Evolutionary conservation across 2,888 invertebrate species (phyloP).

Genomic region (Polydrusus tereticollis): DNA sequence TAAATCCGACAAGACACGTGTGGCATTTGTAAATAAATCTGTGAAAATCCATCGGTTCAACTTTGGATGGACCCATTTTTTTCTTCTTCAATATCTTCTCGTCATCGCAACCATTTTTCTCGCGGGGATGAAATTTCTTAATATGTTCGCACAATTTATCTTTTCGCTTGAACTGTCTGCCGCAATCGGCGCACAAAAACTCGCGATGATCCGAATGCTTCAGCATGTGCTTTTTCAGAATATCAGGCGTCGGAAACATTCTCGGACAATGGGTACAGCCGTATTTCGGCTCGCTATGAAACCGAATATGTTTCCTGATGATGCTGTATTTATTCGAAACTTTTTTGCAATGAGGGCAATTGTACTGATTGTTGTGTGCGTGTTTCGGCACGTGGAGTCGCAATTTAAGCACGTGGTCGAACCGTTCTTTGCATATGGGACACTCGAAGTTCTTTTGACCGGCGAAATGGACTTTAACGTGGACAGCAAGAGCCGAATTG

Average conservation of each 20-base stretch:
- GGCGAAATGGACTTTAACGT: conserved; percentile 76
- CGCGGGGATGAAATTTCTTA: conserved; percentile 73
- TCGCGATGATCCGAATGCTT: conserved; percentile 75
- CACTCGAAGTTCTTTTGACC: conserved; percentile 78
- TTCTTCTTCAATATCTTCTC: conserved; percentile 61
- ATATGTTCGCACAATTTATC: conserved; percentile 82
- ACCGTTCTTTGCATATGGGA: conserved; percentile 78
- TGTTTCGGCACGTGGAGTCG: conserved; percentile 78
- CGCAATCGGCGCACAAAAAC: conserved; percentile 82
- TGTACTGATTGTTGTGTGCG: conserved; percentile 74
- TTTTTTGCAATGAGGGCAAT: conserved; percentile 79
- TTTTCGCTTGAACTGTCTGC: conserved; percentile 82
- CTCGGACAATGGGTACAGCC: conserved; percentile 78
- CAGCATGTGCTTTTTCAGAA: conserved; percentile 79
- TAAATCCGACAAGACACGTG: conserved; percentile 80
- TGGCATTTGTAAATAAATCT: conserved; percentile 84
- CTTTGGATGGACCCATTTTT: conserved; percentile 71
- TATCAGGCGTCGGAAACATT: conserved; percentile 79
- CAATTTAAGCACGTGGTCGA: conserved; percentile 75
- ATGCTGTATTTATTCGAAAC: conserved; percentile 78
- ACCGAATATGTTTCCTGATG: conserved; percentile 79
- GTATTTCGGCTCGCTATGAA: conserved; percentile 78
- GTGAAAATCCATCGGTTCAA: conserved; percentile 75
- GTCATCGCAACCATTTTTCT: conserved; percentile 66
- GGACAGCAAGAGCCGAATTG: conserved; percentile 79